phyloP scores from a whole-genome alignment of 2,888 invertebrate genomes.

The Eupithecia subumbrata region DNA sequence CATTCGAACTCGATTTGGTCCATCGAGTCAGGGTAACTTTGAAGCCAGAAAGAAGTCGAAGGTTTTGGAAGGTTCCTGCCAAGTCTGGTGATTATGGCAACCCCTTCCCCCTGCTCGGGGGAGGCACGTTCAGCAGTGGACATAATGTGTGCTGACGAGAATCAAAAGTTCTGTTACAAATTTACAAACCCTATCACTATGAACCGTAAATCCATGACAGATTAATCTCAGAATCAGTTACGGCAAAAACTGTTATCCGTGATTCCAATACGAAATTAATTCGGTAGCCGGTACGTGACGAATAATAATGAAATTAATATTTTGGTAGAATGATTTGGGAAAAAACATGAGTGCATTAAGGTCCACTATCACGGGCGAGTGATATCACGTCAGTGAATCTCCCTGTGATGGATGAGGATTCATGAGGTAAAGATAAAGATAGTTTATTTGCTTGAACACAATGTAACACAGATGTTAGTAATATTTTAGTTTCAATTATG shows the following conservation, averaged over 20 bases:
- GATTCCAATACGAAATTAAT: constrained; percentile 21
- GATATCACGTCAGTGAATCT: not conserved
- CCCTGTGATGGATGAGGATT: too few relatives aligned
- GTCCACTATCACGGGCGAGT: not conserved
- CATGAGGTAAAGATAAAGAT: too few relatives aligned
- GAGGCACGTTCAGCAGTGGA: too few relatives aligned
- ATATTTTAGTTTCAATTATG: too few relatives aligned
- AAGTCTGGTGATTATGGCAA: not conserved
- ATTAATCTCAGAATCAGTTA: constrained; percentile 29
- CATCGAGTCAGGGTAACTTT: too few relatives aligned
- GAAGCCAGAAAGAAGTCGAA: not conserved
- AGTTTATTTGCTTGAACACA: too few relatives aligned
- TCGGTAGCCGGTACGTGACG: constrained; percentile 42
- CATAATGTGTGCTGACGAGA: too few relatives aligned
- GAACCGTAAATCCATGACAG: constrained; percentile 20
- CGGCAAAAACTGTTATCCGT: constrained; percentile 27
- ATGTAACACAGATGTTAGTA: too few relatives aligned
- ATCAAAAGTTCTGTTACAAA: not conserved
- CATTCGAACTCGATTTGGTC: too few relatives aligned
- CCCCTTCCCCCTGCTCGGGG: too few relatives aligned
- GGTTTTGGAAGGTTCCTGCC: not conserved
- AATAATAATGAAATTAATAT: constrained; percentile 46
- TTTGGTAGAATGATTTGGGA: constrained; percentile 50
- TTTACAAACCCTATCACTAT: constrained; percentile 8
- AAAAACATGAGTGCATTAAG: constrained; percentile 39